phyloP scores from a whole-genome alignment of 2,113 vertebrate genomes.

The Sclerurus mexicanus region DNA sequence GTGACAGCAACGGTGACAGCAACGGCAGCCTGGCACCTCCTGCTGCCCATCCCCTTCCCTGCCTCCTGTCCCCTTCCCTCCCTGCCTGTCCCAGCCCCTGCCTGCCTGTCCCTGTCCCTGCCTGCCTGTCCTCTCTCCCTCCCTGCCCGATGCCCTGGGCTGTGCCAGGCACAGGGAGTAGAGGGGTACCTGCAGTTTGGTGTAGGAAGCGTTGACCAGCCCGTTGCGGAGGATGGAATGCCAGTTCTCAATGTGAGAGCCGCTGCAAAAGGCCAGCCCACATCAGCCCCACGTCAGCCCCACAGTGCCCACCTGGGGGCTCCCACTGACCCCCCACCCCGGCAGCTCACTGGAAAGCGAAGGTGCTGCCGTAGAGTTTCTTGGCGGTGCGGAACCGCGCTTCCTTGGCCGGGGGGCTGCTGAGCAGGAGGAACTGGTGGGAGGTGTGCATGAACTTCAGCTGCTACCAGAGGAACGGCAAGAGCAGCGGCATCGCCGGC shows the following conservation, averaged over 20 bases:
- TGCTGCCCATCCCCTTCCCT: neutral
- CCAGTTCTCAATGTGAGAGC: conserved; percentile 99
- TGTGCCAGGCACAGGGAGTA: fast-evolving
- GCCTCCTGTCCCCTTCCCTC: neutral
- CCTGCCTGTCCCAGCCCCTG: neutral
- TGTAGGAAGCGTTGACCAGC: conserved; percentile 99
- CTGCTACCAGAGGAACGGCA: conserved; percentile 83
- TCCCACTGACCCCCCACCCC: fast-evolving
- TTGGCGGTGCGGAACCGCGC: conserved; percentile 98
- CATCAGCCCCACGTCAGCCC: neutral
- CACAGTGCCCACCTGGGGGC: fast-evolving
- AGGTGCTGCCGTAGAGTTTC: conserved; percentile 98
- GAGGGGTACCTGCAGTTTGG: conserved; percentile 93
- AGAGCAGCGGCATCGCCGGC: neutral
- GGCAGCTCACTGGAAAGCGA: conserved; percentile 94
- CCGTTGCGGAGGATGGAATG: conserved; percentile 99
- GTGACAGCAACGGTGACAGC: fast-evolving
- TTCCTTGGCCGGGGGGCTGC: conserved; percentile 97
- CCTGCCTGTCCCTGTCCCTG: neutral
- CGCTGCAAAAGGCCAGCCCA: conserved; percentile 74
- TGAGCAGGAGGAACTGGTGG: conserved; percentile 98
- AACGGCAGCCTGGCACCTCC: neutral
- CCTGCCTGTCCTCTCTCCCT: neutral
- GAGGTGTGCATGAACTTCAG: conserved; percentile 99
- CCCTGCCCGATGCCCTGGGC: neutral